Base-by-base conservation (phyloP, 2,888 invertebrate genomes). In the Brenthis ino region DNA sequence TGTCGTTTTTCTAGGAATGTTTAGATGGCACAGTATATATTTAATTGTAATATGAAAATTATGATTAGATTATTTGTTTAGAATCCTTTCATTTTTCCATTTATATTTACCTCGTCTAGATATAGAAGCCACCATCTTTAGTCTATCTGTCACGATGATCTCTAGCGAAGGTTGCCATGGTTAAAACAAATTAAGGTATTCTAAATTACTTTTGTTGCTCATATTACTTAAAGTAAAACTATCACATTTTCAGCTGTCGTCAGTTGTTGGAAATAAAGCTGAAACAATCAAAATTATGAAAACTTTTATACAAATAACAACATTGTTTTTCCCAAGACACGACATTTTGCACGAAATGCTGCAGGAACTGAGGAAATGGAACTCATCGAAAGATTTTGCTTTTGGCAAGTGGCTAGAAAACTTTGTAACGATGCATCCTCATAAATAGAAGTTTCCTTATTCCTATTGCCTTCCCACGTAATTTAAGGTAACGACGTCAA, bases 381-480 rank as follows among this genome's bases (percentile, higher is more conserved):
- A 68, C 54, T 65, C 65, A 67, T 72, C 61, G 65, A 64, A 68
- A 73, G 67, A 65, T 71, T 70, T 73, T 50, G 56, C 65, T 60
- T 73, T 67, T 72, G 70, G 65, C 65, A 72, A 73, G 66, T 64
- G 67, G 60, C 64, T 64, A 60, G 64, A 64, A 66, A 73, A 73
- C 56, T 73, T 73, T 73, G 60, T 72, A 68, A 70, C 68, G 70
- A 73, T 68, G 72, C 64, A 70, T 61, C 68, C 63, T 72, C 74
- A 69, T 73, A 73, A 71, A 72, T 69, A 73, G 43, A 63, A 67
- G 58, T 63, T 69, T 69, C 71, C 69, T 70, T 69, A 68, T 71
- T 68, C 63, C 56, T 77, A 72, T 73, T 74, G 79, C 78, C 79
- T 77, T 78, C 81, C 77, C 78, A 77, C 57, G n/a, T 58, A 43